These are phyloP conservation scores for Noctua pronuba DNA, from an alignment of 2,888 invertebrate species.

Conservation along the genomic window DNA sequence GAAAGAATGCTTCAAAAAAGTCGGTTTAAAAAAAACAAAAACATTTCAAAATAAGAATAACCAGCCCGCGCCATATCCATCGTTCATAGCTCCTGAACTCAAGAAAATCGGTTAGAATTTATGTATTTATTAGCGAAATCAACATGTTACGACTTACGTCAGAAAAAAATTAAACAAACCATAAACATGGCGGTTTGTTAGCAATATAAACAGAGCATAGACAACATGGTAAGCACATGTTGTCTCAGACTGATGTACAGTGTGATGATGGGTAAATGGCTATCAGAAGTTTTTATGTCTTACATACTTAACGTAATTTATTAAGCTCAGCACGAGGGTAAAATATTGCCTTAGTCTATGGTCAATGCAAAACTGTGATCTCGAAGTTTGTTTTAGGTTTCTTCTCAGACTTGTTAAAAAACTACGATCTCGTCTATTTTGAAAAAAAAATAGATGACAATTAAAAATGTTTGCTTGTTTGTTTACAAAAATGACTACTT, in stretches of 20 bases:
- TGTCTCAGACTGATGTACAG: slow-evolving; percentile 16
- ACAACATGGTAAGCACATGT: slow-evolving; percentile 78
- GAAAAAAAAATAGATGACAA: background rate
- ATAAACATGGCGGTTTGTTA: slow-evolving; percentile 68
- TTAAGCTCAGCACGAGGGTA: background rate
- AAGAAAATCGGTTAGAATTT: slow-evolving; percentile 6
- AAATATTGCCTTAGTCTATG: background rate
- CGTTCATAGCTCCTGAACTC: background rate
- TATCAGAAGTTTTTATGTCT: slow-evolving; percentile 30
- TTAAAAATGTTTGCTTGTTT: background rate
- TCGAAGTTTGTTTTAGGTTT: background rate
- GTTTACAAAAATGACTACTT: no score
- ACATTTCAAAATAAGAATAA: background rate
- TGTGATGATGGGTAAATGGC: slow-evolving; percentile 40
- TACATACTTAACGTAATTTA: slow-evolving; percentile 15
- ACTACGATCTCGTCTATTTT: no score
- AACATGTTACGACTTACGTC: slow-evolving; percentile 57
- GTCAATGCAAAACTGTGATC: background rate
- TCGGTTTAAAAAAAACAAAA: background rate
- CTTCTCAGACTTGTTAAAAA: background rate
- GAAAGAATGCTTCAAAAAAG: background rate
- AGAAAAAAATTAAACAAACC: slow-evolving; percentile 66
- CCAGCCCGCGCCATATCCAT: background rate
- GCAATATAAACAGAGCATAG: slow-evolving; percentile 63
- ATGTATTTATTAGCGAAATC: slow-evolving; percentile 14